Percentiles rank a stretch among this genome's conserved stretches.
These are phyloP conservation scores for Tipula unca DNA, from an alignment of 2,888 invertebrate species.

Conservation along the genomic window DNA sequence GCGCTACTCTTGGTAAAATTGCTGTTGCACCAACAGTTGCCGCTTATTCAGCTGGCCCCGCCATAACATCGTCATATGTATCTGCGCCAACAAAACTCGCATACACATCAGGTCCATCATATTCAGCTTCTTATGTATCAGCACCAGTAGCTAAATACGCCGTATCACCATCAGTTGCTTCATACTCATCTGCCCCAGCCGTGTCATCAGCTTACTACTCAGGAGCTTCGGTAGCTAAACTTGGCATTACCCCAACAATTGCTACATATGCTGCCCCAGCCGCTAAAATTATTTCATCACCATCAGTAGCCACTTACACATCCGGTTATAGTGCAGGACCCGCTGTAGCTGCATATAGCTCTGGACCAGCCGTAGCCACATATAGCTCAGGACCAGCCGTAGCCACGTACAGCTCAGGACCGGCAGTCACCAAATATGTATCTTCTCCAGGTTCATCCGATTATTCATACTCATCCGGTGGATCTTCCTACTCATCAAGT, in stretches of 20 bases:
- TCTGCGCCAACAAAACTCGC: conserved; percentile 22
- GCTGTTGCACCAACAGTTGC: conserved; percentile 15
- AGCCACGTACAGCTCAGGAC: conserved; percentile 34
- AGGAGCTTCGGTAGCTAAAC: conserved; percentile 30
- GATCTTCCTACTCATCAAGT: conserved; percentile 19
- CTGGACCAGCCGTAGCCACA: conserved; percentile 27
- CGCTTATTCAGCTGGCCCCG: conserved; percentile 19
- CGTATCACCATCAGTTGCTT: conserved; percentile 23
- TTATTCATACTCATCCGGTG: conserved; percentile 23
- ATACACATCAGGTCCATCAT: conserved; percentile 25
- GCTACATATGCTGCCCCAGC: conserved; percentile 25
- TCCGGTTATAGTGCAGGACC: conserved; percentile 21
- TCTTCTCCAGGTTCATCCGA: conserved; percentile 19
- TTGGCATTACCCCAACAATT: conserved; percentile 26
- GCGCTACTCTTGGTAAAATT: background rate
- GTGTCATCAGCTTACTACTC: conserved; percentile 33
- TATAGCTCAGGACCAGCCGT: conserved; percentile 38
- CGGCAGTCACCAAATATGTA: conserved; percentile 27
- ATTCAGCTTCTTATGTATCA: conserved; percentile 21
- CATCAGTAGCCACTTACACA: conserved; percentile 23
- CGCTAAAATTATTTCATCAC: conserved; percentile 20
- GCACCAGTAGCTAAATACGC: conserved; percentile 28
- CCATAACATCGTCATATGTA: conserved; percentile 18
- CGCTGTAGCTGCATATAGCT: conserved; percentile 28
- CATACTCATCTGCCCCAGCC: conserved; percentile 26